phyloP scores from a whole-genome alignment of 2,888 invertebrate species.

The Diarsia brunnea region DNA sequence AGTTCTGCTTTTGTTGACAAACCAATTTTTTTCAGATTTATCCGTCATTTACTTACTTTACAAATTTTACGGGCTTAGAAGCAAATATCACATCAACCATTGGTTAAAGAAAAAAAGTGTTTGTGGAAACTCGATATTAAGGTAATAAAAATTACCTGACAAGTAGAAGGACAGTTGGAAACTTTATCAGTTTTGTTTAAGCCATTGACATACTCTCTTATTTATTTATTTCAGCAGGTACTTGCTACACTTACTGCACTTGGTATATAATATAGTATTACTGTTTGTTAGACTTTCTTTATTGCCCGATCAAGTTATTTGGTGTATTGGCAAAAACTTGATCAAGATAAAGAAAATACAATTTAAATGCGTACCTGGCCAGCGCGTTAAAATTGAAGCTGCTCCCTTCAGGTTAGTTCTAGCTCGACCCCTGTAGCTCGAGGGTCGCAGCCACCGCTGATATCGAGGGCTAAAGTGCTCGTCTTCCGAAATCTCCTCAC shows the following conservation, averaged over 20 bases:
- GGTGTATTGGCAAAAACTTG: not conserved
- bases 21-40: too few species aligned
- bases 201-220: not conserved
- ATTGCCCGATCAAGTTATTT: not conserved
- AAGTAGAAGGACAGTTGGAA: too few species aligned
- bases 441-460: constrained; percentile 70
- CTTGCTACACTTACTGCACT: too few species aligned
- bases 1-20: too few species aligned
- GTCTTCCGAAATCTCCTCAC: constrained; percentile 82
- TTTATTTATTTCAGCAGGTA: too few species aligned
- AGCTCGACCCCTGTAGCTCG: constrained; percentile 73
- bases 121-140: too few species aligned
- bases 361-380: constrained; percentile 80
- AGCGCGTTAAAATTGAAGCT: constrained; percentile 79
- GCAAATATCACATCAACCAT: too few species aligned
- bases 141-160: too few species aligned
- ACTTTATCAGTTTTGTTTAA: too few species aligned
- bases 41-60: too few species aligned
- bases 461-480: constrained; percentile 75
- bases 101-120: too few species aligned
- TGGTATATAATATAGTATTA: not conserved
- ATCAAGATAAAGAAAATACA: not conserved
- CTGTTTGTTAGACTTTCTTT: not conserved
- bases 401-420: constrained; percentile 81
- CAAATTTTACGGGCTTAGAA: too few species aligned